phyloP scores from a whole-genome alignment of 2,113 vertebrate genomes.

The Pimephales promelas region DNA sequence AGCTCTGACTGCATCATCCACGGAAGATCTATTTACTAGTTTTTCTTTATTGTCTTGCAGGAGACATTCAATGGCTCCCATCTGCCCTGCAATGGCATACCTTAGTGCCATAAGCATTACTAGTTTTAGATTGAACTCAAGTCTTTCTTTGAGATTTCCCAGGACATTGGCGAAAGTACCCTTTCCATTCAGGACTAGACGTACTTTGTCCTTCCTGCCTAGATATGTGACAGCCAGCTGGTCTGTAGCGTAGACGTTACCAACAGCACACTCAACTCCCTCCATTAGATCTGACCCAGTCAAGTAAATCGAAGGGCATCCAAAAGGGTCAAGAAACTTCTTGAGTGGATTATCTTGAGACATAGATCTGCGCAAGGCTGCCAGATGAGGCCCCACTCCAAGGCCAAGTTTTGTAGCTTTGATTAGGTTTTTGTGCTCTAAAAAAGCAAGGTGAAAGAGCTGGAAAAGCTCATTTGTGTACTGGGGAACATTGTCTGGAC shows the following conservation, averaged over 20 bases:
- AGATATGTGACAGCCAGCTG: slow-evolving; percentile 79
- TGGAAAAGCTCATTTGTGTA: slow-evolving; percentile 64
- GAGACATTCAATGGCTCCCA: slow-evolving; percentile 74
- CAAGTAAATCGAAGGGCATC: slow-evolving; percentile 78
- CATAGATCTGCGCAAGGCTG: slow-evolving; percentile 70
- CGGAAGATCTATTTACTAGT: slow-evolving; percentile 46
- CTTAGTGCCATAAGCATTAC: slow-evolving; percentile 75
- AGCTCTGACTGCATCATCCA: not conserved
- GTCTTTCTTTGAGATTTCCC: slow-evolving; percentile 66
- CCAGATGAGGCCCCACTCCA: slow-evolving; percentile 78
- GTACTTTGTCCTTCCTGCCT: slow-evolving; percentile 72
- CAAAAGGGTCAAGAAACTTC: slow-evolving; percentile 74
- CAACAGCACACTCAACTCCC: slow-evolving; percentile 76
- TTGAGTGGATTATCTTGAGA: slow-evolving; percentile 71
- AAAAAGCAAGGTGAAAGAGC: slow-evolving; percentile 73
- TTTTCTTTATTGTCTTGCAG: slow-evolving; percentile 59
- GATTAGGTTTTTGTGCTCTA: slow-evolving; percentile 77
- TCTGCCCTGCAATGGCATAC: slow-evolving; percentile 74
- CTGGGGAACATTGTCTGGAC: slow-evolving; percentile 59
- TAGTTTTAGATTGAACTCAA: slow-evolving; percentile 69
- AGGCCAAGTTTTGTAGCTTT: slow-evolving; percentile 75
- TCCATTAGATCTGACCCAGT: slow-evolving; percentile 76
- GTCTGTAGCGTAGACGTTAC: slow-evolving; percentile 78
- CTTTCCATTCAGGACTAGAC: slow-evolving; percentile 75
- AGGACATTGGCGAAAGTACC: slow-evolving; percentile 70